Percentiles rank a stretch among this genome's conserved stretches.
Evolutionary conservation across 2,797 vertebrate genomes (phyloP).

Genomic region (Coregonus ussuriensis): DNA sequence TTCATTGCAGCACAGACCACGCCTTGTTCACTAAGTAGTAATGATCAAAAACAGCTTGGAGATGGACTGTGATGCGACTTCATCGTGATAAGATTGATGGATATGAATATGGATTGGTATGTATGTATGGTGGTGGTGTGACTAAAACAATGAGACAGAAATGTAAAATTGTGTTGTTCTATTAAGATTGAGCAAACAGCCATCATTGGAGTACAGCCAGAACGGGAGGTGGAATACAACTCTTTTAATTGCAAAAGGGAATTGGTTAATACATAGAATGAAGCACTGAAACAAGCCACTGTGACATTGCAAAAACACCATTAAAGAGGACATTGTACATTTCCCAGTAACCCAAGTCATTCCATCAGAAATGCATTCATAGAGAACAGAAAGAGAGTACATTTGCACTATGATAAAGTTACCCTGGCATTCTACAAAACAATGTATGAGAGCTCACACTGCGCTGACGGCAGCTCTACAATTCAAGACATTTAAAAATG

Average conservation of each 20-base stretch:
- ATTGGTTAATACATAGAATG: constrained; percentile 74
- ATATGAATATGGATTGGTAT: constrained; percentile 1
- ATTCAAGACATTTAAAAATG: constrained; percentile 62
- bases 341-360: constrained; percentile 54
- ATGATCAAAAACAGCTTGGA: not conserved
- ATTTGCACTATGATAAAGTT: constrained; percentile 64
- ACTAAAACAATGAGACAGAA: not conserved
- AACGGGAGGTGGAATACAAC: constrained; percentile 59
- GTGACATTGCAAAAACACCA: constrained; percentile 72
- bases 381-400: constrained; percentile 63
- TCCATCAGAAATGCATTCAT: constrained; percentile 59
- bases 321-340: constrained; percentile 65
- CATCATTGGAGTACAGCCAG: constrained; percentile 8
- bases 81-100: not conserved
- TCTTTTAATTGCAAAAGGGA: constrained; percentile 75
- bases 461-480: constrained; percentile 34
- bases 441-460: constrained; percentile 47
- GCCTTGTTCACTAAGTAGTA: not conserved
- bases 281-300: constrained; percentile 77
- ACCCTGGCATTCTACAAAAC: constrained; percentile 66
- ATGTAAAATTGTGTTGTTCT: not conserved
- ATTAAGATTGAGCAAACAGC: not conserved
- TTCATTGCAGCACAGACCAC: not conserved
- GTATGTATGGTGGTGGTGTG: not conserved
- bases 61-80: constrained; percentile 1